These are phyloP conservation scores for Anoplopoma fimbria DNA, from an alignment of 2,113 vertebrate genomes.

Conservation along the genomic window DNA sequence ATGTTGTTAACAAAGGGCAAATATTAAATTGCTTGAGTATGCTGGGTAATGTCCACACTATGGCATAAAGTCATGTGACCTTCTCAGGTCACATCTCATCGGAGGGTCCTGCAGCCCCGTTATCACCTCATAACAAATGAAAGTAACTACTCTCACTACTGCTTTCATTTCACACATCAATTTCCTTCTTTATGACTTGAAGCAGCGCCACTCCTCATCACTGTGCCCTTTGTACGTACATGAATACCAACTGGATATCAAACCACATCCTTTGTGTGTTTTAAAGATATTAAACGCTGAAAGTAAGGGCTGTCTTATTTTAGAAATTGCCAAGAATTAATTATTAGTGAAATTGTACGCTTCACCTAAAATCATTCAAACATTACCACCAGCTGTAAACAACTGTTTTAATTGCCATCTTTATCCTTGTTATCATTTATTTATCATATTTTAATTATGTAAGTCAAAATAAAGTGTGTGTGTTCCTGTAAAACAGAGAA, in stretches of 20 bases:
- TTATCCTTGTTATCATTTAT: background rate
- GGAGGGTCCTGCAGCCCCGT: background rate
- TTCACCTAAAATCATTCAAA: background rate
- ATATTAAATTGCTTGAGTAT: background rate
- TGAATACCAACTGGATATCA: background rate
- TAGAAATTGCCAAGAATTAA: background rate
- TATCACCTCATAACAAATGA: background rate
- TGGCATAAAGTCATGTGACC: background rate
- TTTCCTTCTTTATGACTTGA: background rate
- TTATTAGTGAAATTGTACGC: background rate
- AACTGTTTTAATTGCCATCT: background rate
- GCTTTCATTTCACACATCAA: background rate
- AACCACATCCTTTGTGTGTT: background rate
- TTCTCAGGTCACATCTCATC: background rate
- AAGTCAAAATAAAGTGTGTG: background rate
- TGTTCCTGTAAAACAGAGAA: background rate
- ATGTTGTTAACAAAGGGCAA: background rate
- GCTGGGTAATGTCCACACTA: background rate
- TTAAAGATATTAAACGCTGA: background rate
- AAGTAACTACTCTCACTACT: background rate
- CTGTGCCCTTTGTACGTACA: background rate
- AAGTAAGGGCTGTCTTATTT: background rate
- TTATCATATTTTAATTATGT: background rate
- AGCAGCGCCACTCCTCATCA: background rate
- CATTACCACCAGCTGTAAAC: background rate